Conservation (phyloP, 2,888 invertebrate species). For the Himalopsyche kuldschensis region DNA sequence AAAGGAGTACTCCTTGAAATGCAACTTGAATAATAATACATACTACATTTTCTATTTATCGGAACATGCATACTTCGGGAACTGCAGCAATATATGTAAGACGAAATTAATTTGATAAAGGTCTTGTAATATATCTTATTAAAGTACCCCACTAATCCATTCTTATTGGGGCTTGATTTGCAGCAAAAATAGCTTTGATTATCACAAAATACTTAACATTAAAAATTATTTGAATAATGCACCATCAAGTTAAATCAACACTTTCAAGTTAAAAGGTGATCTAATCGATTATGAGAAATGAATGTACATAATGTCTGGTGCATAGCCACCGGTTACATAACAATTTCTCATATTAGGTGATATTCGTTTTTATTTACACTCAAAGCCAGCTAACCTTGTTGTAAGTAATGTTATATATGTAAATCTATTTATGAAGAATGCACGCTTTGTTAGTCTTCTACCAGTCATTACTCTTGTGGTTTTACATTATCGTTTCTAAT, state of each 20-base stretch:
- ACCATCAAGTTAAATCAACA: background rate
- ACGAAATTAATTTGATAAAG: background rate
- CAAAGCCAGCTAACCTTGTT: no score
- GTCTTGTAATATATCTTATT: background rate
- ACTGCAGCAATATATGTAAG: conserved; percentile 1
- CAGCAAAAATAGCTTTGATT: background rate
- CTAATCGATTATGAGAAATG: no score
- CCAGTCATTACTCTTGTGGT: background rate
- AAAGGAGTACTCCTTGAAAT: background rate
- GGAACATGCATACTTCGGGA: background rate
- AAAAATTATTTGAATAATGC: background rate
- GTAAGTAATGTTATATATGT: background rate
- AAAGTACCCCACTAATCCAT: background rate
- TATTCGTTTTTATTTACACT: no score
- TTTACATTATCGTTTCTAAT: no score
- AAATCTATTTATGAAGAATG: background rate
- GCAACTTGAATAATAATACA: background rate
- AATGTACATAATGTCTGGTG: no score
- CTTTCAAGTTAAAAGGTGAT: no score
- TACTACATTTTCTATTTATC: background rate
- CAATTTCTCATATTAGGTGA: no score
- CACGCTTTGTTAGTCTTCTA: background rate
- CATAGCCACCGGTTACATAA: no score
- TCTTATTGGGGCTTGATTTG: background rate
- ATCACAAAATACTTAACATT: background rate